A percentile compares a stretch with the other conserved stretches of the same genome.
These are phyloP conservation scores for Lutjanus erythropterus DNA, from an alignment of 2,113 vertebrate species.

Conservation along the genomic window DNA sequence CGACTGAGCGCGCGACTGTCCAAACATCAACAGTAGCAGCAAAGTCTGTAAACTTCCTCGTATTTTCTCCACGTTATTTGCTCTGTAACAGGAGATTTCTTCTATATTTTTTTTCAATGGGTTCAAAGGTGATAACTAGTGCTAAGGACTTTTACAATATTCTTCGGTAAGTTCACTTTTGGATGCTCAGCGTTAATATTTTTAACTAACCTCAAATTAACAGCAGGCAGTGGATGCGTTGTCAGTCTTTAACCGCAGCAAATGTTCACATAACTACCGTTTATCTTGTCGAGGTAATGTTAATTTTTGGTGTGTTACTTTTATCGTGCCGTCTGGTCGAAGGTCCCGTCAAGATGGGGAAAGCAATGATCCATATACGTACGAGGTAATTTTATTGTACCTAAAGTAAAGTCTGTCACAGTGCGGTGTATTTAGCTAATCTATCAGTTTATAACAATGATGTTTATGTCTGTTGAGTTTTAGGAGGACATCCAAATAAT, in stretches of 20 bases:
- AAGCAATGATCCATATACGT: conserved; percentile 18
- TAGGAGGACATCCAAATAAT: conserved; percentile 88
- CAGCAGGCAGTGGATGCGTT: not conserved
- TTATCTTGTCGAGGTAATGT: not conserved
- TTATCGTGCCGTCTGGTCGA: not conserved
- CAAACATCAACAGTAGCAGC: conserved; percentile 49
- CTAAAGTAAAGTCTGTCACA: not conserved
- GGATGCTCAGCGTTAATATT: not conserved
- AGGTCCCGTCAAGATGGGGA: conserved; percentile 64
- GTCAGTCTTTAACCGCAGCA: not conserved
- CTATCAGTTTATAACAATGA: not conserved
- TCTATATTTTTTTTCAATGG: conserved; percentile 43
- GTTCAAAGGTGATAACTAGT: conserved; percentile 49
- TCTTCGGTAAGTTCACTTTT: conserved; percentile 71
- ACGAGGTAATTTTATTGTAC: conserved; percentile 53
- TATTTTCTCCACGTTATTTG: not conserved
- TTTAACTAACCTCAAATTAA: not conserved
- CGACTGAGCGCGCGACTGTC: conserved; percentile 67
- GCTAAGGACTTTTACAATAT: conserved; percentile 63
- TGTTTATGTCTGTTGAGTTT: conserved; percentile 59
- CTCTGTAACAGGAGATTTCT: accelerated
- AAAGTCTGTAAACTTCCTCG: not conserved
- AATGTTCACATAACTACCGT: not conserved
- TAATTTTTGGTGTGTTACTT: not conserved
- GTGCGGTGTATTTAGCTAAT: not conserved